phyloP scores from a whole-genome alignment of 2,113 vertebrate species.

The Bettongia penicillata region DNA sequence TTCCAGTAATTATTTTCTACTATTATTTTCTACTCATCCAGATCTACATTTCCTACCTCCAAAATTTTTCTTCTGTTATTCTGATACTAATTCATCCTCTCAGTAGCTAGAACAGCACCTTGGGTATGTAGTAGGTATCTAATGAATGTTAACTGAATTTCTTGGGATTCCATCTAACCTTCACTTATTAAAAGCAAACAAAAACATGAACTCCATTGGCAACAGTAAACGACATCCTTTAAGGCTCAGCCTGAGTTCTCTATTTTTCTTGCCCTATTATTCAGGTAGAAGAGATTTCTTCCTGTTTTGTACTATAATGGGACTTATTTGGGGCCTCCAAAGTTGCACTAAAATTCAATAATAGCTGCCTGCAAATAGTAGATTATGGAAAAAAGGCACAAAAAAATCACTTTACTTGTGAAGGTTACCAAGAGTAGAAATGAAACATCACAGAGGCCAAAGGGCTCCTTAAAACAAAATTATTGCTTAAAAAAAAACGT shows the following conservation, averaged over 20 bases:
- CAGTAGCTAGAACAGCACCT: background rate
- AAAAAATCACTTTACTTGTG: background rate
- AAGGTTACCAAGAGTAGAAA: background rate
- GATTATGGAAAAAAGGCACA: background rate
- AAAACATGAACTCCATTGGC: background rate
- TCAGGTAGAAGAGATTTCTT: background rate
- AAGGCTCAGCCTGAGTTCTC: background rate
- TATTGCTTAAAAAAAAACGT: background rate
- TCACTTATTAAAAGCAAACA: background rate
- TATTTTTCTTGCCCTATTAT: background rate
- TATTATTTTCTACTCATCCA: background rate
- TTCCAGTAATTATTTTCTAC: too few species aligned
- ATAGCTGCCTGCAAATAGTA: background rate
- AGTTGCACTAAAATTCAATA: background rate
- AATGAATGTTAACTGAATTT: background rate
- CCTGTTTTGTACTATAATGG: background rate
- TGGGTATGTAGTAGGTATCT: background rate
- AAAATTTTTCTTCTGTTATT: background rate
- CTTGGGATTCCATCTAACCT: background rate
- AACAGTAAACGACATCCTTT: background rate
- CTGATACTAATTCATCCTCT: background rate
- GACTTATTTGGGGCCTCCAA: background rate
- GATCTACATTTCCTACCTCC: background rate
- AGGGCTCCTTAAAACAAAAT: too few species aligned
- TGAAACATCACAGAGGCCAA: too few species aligned